Conservation (phyloP, 2,888 invertebrate species). For the Luperina nickerlii region DNA sequence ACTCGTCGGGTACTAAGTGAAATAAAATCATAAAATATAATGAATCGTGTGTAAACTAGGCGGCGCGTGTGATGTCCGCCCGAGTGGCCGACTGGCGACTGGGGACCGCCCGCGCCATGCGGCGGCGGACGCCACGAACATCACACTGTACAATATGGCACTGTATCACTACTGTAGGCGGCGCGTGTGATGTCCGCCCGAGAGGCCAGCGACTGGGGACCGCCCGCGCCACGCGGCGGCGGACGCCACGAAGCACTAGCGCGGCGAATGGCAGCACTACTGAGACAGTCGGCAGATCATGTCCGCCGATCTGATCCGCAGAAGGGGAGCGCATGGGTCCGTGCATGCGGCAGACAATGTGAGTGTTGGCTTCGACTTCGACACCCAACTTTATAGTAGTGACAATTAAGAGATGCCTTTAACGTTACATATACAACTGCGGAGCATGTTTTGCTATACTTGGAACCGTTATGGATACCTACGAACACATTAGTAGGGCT, state of each 20-base stretch:
- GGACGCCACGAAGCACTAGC: no score
- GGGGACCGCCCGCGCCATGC: neutral
- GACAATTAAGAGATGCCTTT: no score
- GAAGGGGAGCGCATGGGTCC: neutral
- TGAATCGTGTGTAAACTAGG: constrained; percentile 3
- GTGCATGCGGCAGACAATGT: neutral
- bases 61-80: constrained; percentile 16
- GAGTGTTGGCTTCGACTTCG: neutral
- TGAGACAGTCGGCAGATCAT: neutral
- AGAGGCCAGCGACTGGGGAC: no score
- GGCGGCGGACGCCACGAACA: neutral
- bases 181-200: neutral
- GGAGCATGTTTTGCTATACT: no score
- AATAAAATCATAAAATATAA: constrained; percentile 15
- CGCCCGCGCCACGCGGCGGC: neutral
- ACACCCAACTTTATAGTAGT: neutral
- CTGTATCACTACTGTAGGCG: no score
- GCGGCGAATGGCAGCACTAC: no score
- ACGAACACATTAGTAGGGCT: no score
- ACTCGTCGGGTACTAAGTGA: constrained; percentile 9
- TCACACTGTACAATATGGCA: neutral
- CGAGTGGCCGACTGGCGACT: neutral
- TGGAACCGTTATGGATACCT: no score
- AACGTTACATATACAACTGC: no score
- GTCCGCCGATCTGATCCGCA: neutral